phyloP scores from a whole-genome alignment of 2,888 invertebrate species.

The Ochropacha duplaris region DNA sequence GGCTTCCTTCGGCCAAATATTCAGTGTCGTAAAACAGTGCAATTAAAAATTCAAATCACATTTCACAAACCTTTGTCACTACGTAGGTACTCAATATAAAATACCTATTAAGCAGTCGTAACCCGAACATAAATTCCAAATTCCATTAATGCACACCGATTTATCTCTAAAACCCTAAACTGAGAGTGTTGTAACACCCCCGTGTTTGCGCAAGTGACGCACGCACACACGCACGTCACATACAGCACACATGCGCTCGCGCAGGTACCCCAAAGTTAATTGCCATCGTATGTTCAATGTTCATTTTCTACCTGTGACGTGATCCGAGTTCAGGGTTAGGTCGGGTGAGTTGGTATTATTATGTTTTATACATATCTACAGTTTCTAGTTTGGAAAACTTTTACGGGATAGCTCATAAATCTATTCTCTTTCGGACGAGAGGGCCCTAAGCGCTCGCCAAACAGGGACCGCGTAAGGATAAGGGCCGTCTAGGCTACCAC shows the following conservation, averaged over 20 bases:
- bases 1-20: too few species aligned
- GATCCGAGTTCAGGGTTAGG: conserved; percentile 33
- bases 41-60: neutral
- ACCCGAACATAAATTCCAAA: conserved; percentile 70
- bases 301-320: conserved; percentile 71
- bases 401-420: too few species aligned
- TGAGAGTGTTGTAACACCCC: conserved; percentile 43
- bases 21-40: neutral
- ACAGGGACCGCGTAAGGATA: too few species aligned
- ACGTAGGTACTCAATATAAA: conserved; percentile 39
- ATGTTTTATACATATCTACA: neutral
- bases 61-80: neutral
- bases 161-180: conserved; percentile 56
- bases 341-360: conserved; percentile 32
- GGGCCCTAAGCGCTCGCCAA: too few species aligned
- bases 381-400: neutral
- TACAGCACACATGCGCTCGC: conserved; percentile 45
- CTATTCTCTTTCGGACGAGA: too few species aligned
- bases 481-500: too few species aligned
- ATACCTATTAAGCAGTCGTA: conserved; percentile 36
- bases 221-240: conserved; percentile 18
- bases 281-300: conserved; percentile 80
- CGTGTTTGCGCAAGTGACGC: conserved; percentile 72
- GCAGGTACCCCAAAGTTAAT: conserved; percentile 80
- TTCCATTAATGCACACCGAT: conserved; percentile 73